Evolutionary conservation across 64 coral and sea anemone genomes (phyloP).

Genomic region (Actinia tenebrosa): DNA sequence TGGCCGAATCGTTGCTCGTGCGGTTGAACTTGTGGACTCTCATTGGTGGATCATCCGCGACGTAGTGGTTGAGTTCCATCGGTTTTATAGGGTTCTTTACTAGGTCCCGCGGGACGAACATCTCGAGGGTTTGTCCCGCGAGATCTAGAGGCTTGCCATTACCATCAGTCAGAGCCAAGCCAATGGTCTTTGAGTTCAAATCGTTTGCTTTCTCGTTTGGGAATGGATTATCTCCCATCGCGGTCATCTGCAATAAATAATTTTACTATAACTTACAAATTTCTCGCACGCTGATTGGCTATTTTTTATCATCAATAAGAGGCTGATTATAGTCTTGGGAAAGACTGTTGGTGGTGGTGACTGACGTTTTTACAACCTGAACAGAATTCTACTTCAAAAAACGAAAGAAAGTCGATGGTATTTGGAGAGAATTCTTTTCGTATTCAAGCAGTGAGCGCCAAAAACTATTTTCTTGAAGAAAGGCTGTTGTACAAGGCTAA

Average conservation of each 20-base stretch:
- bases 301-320: too few species aligned
- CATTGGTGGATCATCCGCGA: conserved; percentile 70
- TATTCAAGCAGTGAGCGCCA: too few species aligned
- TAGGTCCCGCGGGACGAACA: conserved; percentile 82
- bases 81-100: conserved; percentile 86
- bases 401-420: too few species aligned
- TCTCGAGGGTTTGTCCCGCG: conserved; percentile 77
- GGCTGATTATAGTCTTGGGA: too few species aligned
- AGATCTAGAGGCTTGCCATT: conserved; percentile 79
- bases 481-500: too few species aligned
- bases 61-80: conserved; percentile 74
- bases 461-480: too few species aligned
- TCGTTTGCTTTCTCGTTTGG: conserved; percentile 75
- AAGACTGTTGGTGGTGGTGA: too few species aligned
- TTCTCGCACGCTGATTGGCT: too few species aligned
- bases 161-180: conserved; percentile 74
- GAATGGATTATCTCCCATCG: conserved; percentile 93
- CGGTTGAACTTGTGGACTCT: conserved; percentile 92
- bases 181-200: conserved; percentile 83
- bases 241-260: conserved; percentile 51
- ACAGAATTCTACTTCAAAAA: too few species aligned
- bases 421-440: too few species aligned
- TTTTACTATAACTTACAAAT: too few species aligned
- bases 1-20: conserved; percentile 45
- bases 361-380: too few species aligned